Evolutionary conservation across 2,113 vertebrate species (phyloP).

Genomic region (Forbesichthys agassizii): DNA sequence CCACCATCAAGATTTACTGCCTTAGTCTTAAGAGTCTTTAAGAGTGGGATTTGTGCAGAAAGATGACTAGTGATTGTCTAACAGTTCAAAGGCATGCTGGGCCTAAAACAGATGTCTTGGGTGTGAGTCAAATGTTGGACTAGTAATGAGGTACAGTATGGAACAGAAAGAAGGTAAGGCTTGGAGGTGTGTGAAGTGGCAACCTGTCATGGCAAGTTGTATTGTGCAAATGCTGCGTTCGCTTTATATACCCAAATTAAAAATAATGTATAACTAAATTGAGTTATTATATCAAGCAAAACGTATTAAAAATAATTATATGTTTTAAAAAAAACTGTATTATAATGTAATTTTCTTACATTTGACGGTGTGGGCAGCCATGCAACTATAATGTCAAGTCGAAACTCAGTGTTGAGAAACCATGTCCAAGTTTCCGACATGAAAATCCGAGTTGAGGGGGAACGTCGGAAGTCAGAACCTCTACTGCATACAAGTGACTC

Average conservation of each 20-base stretch:
- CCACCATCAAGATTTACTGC: slow-evolving; percentile 52
- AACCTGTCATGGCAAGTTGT: not conserved
- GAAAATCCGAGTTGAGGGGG: slow-evolving; percentile 1
- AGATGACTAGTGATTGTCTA: slow-evolving; percentile 26
- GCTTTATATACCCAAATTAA: no score
- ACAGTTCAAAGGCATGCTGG: slow-evolving; percentile 52
- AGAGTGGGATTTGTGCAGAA: slow-evolving; percentile 23
- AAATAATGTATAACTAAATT: no score
- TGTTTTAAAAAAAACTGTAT: no score
- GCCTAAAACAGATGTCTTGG: slow-evolving; percentile 63
- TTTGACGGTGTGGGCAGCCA: no score
- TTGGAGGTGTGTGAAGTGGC: not conserved
- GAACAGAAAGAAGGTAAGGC: not conserved
- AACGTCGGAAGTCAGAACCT: not conserved
- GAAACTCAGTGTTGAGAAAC: no score
- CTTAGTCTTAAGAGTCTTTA: slow-evolving; percentile 30
- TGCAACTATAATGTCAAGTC: no score
- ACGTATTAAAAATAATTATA: no score
- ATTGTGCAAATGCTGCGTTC: not conserved
- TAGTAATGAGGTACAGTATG: slow-evolving; percentile 34
- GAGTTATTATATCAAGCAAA: no score
- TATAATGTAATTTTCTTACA: no score
- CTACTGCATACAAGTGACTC: slow-evolving; percentile 9
- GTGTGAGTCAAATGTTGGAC: slow-evolving; percentile 12
- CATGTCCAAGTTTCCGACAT: not conserved